Conservation (phyloP, 2,797 vertebrate genomes). For the Phoebastria nigripes region DNA sequence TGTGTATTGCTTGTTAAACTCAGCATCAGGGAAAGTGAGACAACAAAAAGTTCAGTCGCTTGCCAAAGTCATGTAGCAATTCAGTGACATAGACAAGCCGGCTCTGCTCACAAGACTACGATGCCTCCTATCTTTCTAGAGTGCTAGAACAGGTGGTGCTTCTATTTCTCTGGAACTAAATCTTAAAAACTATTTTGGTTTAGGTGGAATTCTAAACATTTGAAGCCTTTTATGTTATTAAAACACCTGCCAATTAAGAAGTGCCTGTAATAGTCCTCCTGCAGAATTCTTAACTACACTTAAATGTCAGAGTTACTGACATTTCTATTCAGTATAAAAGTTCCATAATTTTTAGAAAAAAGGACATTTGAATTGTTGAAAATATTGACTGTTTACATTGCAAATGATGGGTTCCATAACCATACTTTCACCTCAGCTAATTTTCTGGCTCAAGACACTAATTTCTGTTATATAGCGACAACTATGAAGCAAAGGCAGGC, state of each 20-base stretch:
- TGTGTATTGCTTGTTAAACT: neutral
- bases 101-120: neutral
- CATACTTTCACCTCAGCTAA: neutral
- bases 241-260: neutral
- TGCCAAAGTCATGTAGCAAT: neutral
- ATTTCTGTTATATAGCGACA: neutral
- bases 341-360: neutral
- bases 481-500: neutral
- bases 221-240: neutral
- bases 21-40: neutral
- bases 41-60: neutral
- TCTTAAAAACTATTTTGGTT: neutral
- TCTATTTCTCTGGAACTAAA: neutral
- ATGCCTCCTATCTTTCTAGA: neutral
- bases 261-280: neutral
- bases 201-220: neutral
- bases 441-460: neutral
- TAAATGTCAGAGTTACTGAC: neutral
- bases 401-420: neutral
- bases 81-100: neutral
- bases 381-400: neutral
- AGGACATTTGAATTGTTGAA: neutral
- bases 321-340: neutral
- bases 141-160: neutral
- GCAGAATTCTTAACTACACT: neutral